Conservation (phyloP, 2,888 invertebrate genomes). For the Oligia latruncula region DNA sequence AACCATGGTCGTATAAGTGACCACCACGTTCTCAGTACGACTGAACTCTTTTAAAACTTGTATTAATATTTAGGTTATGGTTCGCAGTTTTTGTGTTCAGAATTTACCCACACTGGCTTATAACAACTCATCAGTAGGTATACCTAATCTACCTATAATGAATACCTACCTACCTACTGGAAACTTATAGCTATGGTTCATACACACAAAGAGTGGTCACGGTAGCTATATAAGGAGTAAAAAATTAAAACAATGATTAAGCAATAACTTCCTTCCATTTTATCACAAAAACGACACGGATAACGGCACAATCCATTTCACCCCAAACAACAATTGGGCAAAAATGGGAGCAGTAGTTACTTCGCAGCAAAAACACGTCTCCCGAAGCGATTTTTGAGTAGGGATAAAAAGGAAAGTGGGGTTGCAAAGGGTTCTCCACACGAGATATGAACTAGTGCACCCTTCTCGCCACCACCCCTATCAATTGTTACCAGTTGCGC, state of each 20-base stretch:
- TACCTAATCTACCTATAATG: background rate
- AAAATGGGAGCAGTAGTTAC: slow-evolving; percentile 86
- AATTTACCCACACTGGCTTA: background rate
- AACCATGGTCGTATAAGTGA: background rate
- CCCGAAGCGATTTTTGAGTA: slow-evolving; percentile 86
- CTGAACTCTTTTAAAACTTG: background rate
- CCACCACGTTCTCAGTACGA: background rate
- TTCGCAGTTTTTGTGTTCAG: background rate
- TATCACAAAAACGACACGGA: slow-evolving; percentile 54
- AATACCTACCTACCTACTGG: background rate
- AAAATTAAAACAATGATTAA: slow-evolving; percentile 31
- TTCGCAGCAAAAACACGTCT: slow-evolving; percentile 80
- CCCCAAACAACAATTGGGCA: slow-evolving; percentile 75
- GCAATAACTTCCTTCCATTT: slow-evolving; percentile 29
- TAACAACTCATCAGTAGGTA: background rate
- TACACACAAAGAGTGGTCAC: background rate
- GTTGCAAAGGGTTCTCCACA: slow-evolving; percentile 82
- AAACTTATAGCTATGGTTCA: background rate
- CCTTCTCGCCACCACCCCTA: slow-evolving; percentile 80
- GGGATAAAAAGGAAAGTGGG: slow-evolving; percentile 85
- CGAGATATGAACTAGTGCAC: slow-evolving; percentile 82
- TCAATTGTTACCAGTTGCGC: slow-evolving; percentile 88
- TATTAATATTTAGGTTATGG: background rate
- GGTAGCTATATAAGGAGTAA: background rate
- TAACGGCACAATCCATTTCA: slow-evolving; percentile 70